Evolutionary conservation across 2,113 vertebrate genomes (phyloP).

Genomic region (chimpanzee (Pan troglodytes)): NHGRI_mPanTro3-v2.1_pri NC_072420.2:26598001-26598500

Average conservation of each 20-base stretch:
- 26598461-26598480: background rate
- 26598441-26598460: background rate
- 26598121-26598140: no score
- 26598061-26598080: no score
- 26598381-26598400: background rate
- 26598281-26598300: background rate
- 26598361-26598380: background rate
- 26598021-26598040: no score
- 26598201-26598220: background rate
- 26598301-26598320: background rate
- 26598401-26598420: background rate
- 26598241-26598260: background rate
- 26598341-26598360: background rate
- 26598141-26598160: background rate
- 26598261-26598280: background rate
- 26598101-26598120: no score
- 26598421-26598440: background rate
- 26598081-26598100: no score
- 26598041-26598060: no score
- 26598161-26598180: background rate
- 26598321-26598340: background rate
- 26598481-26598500: no score
- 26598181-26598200: background rate
- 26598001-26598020: no score
- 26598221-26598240: background rate